Evolutionary conservation across 2,797 vertebrate species (phyloP), one percentile per base, ranked within the genome.

Genomic region (Platyrinchus mystaceus): DNA sequence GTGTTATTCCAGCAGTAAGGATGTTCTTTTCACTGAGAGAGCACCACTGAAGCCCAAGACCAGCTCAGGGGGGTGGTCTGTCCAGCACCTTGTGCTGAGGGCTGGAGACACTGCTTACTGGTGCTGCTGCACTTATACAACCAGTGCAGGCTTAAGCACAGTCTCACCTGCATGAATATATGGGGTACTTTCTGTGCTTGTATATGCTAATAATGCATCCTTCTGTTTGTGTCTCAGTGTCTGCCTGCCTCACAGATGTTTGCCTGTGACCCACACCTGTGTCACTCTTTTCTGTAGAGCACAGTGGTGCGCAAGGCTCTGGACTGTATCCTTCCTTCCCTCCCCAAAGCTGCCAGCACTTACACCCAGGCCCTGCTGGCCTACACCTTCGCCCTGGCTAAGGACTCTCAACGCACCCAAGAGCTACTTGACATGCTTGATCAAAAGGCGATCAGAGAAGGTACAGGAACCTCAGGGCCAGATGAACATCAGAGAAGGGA

Each of bases 381-480:
- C 3, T 99, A 99, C 63, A 98, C 98, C 89, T 99, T 98, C 7
- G 97, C 98, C 79, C 96, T 99, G 96, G 98, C 98, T 49, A 94
- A 96, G 90, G 98, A 99, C 73, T 84, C 62, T 21, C 91, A 96
- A 24, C 96, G 60, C n/a, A 92, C 96, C 0, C 79, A 89, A 37
- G 32, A 87, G 7, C 97, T 99, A 21, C 96, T 98, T 8, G 23
- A 93, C 4, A 69, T 77, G 11, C 97, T 99, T 1, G 71, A 97
- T 44, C 83, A 2, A 9, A 92, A 95, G 60, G 97, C 97, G 3
- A 55, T 91, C 67, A 95, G 89, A 62, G 13, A 96, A 96, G 98
- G 98, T 98, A 95, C 0, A 49, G 34, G 50, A 53, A 5, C 32
- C 24, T 50, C 22, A 16, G 44, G 30, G 60, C 56, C 60, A 36